Evolutionary conservation across 1,140 invertebrate genomes (phyloP), one percentile per base, ranked within the genome.

Genomic region (Fopius arisanus): DNA sequence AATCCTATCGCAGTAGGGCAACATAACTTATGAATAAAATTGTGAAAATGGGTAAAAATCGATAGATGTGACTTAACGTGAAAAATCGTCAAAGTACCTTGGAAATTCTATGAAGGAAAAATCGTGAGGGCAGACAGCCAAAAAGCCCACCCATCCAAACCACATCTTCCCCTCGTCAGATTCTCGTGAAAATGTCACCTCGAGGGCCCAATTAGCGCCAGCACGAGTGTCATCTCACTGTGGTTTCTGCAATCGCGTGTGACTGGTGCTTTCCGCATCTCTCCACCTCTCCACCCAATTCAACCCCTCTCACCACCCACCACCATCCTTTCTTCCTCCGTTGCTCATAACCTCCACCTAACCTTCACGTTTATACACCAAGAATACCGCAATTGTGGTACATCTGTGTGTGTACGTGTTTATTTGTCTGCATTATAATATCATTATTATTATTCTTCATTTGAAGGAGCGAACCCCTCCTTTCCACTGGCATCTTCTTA

Each of bases 141-240:
- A 73, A 73, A 73, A 69, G 29, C 43, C 63, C 75, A 73, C 31
- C 68, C 33, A 28, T 3, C 21, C 62, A 19, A 23, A 14, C 54
- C 26, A 19, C 6, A 33, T 43, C 67, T 14, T 67, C 5, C 43
- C 67, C 29, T 54, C 65, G 5, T 51, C n/a, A 23, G 16, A 26
- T 59, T 67, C 29, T 73, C 66, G 73, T 78, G 78, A 65, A 77
- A 76, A 78, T 80, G 81, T 85, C 82, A 86, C 85, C 85, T 87
- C 84, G 86, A 86, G 86, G 86, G 85, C 83, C 85, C 86, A 87
- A 87, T 87, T 87, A 87, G 86, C 84, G 83, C 84, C 83, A 82
- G 78, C 83, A 84, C 80, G 82, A 86, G 86, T 86, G 86, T 87
- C 85, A 86, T 86, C 84, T 83, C 82, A 79, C 78, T 76, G 83